Conservation (phyloP, 1,140 invertebrate genomes). For the Cyphomyrmex costatus region DNA sequence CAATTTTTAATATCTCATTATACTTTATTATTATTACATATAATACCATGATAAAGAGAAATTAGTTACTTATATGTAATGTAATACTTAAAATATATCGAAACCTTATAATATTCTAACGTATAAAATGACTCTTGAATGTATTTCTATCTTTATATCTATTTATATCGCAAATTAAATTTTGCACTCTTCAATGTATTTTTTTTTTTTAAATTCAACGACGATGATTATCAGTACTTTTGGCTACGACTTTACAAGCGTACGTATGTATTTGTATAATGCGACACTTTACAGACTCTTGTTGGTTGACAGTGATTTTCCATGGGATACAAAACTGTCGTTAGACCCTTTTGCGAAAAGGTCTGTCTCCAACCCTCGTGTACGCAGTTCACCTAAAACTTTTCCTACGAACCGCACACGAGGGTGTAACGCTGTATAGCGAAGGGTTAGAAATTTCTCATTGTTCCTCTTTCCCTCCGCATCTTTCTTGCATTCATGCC, state of each 20-base stretch:
- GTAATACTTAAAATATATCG: background rate
- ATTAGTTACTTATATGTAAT: background rate
- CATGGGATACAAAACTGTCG: slow-evolving; percentile 65
- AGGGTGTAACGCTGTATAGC: slow-evolving; percentile 51
- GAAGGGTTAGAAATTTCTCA: slow-evolving; percentile 64
- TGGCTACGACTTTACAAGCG: slow-evolving; percentile 39
- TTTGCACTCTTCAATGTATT: background rate
- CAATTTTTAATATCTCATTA: background rate
- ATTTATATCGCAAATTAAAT: background rate
- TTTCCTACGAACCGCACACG: slow-evolving; percentile 64
- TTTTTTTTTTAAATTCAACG: too few species aligned
- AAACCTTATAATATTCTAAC: background rate
- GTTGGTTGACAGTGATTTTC: slow-evolving; percentile 68
- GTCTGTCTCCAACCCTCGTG: slow-evolving; percentile 43
- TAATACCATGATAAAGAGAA: background rate
- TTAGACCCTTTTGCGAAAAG: slow-evolving; percentile 67
- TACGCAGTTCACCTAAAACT: slow-evolving; percentile 60
- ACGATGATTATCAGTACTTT: slow-evolving; percentile 32
- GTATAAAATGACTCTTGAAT: background rate
- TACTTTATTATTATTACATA: background rate
- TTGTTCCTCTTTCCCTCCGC: slow-evolving; percentile 22
- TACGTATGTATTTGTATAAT: slow-evolving; percentile 64
- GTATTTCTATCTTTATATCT: background rate
- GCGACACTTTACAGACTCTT: slow-evolving; percentile 62
- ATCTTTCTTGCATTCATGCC: slow-evolving; percentile 15